Evolutionary conservation across 2,113 vertebrate genomes (phyloP).

Genomic region (Cyanocitta stelleri): DNA sequence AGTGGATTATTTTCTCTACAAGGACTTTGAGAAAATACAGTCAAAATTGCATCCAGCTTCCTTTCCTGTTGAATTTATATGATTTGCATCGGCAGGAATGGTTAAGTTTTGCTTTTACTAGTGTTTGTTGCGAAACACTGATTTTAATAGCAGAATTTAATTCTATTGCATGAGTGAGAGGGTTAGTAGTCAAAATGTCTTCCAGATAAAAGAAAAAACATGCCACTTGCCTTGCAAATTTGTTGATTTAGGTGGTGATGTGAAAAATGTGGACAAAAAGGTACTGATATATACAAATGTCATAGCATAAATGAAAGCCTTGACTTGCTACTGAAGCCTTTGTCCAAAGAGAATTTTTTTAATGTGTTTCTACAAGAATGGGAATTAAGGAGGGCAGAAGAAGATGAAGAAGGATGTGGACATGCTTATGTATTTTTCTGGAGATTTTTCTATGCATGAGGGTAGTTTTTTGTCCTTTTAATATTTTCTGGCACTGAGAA

Average conservation of each 20-base stretch:
- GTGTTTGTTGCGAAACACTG: not conserved
- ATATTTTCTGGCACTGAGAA: not conserved
- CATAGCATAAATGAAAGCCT: not conserved
- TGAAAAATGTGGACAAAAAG: not conserved
- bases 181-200: not conserved
- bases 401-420: not conserved
- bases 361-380: not conserved
- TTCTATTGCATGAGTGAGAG: not conserved
- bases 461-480: not conserved
- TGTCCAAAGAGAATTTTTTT: not conserved
- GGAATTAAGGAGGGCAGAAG: not conserved
- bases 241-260: not conserved
- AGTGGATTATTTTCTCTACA: not conserved
- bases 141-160: not conserved
- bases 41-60: not conserved
- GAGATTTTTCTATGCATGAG: not conserved
- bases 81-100: not conserved
- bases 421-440: not conserved
- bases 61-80: not conserved
- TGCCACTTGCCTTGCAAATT: not conserved
- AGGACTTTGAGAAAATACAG: not conserved
- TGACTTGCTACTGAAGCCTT: not conserved
- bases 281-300: not conserved
- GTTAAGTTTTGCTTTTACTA: not conserved
- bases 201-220: not conserved